These are phyloP conservation scores for Hypolimnas misippus DNA, from an alignment of 2,888 invertebrate genomes.

Conservation along the genomic window DNA sequence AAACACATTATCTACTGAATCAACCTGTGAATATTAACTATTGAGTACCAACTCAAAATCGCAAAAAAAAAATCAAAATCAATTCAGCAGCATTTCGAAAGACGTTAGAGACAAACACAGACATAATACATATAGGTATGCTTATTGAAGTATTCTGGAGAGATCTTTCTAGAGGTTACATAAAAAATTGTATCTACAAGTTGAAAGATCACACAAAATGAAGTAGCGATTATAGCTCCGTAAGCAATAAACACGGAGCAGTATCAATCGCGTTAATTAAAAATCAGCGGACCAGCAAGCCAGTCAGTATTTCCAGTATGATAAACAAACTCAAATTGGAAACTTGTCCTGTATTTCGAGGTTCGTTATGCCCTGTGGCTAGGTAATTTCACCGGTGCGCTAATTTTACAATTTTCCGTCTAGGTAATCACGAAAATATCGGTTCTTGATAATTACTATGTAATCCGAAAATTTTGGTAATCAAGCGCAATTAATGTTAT, in stretches of 20 bases:
- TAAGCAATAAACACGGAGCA: slow-evolving; percentile 5
- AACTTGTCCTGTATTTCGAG: slow-evolving; percentile 28
- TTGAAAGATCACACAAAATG: not conserved
- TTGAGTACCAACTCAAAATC: too few species aligned
- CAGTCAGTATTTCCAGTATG: slow-evolving; percentile 18
- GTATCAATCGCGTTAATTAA: slow-evolving; percentile 9
- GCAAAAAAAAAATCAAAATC: too few species aligned
- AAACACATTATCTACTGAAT: slow-evolving; percentile 8
- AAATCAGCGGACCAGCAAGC: slow-evolving; percentile 8
- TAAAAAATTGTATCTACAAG: not conserved
- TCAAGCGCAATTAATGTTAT: not conserved
- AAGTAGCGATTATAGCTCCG: not conserved
- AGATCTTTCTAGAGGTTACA: too few species aligned
- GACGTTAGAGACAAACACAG: too few species aligned
- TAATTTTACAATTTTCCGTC: slow-evolving; percentile 35
- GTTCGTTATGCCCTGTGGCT: slow-evolving; percentile 39
- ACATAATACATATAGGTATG: too few species aligned
- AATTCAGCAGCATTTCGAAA: too few species aligned
- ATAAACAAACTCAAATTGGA: slow-evolving; percentile 33
- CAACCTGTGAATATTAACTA: too few species aligned
- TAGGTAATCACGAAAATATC: slow-evolving; percentile 29
- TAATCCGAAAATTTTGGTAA: slow-evolving; percentile 14
- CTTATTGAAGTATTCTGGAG: too few species aligned
- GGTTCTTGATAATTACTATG: slow-evolving; percentile 21
- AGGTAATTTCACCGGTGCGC: slow-evolving; percentile 38